Conservation (phyloP, 2,113 vertebrate genomes). For the Megaceryle torquata region DNA sequence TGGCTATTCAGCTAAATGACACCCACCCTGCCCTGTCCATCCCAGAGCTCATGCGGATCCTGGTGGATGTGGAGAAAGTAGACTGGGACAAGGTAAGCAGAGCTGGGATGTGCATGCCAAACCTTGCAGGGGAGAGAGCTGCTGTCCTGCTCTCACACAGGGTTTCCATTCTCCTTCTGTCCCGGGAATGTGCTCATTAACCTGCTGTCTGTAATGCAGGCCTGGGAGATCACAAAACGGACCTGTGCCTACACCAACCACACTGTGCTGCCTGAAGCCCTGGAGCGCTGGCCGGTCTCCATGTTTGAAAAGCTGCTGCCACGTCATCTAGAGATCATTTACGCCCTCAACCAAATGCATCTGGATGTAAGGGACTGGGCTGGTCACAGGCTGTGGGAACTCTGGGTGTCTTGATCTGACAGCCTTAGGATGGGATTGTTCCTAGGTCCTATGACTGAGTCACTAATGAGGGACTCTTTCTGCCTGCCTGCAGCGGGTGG, state of each 20-base stretch:
- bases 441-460: background rate
- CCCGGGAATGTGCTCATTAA: rapidly evolving
- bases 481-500: constrained; percentile 67
- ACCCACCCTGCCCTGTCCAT: constrained; percentile 88
- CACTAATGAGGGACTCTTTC: rapidly evolving
- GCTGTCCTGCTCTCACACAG: background rate
- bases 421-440: background rate
- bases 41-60: constrained; percentile 87
- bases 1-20: constrained; percentile 89
- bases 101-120: background rate
- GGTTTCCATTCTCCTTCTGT: background rate
- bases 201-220: constrained; percentile 58
- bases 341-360: constrained; percentile 83
- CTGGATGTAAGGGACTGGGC: constrained; percentile 72
- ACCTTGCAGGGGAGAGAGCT: background rate
- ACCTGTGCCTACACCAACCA: constrained; percentile 90
- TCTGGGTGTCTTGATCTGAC: background rate
- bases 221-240: constrained; percentile 86
- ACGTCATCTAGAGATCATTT: constrained; percentile 84
- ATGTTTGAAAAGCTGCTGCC: constrained; percentile 87
- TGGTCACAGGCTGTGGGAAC: background rate
- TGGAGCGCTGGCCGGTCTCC: constrained; percentile 86
- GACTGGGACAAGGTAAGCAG: constrained; percentile 84
- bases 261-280: constrained; percentile 85
- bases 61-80: constrained; percentile 84